phyloP scores from a whole-genome alignment of 2,113 vertebrate genomes.

The Dasyprocta punctata region DNA sequence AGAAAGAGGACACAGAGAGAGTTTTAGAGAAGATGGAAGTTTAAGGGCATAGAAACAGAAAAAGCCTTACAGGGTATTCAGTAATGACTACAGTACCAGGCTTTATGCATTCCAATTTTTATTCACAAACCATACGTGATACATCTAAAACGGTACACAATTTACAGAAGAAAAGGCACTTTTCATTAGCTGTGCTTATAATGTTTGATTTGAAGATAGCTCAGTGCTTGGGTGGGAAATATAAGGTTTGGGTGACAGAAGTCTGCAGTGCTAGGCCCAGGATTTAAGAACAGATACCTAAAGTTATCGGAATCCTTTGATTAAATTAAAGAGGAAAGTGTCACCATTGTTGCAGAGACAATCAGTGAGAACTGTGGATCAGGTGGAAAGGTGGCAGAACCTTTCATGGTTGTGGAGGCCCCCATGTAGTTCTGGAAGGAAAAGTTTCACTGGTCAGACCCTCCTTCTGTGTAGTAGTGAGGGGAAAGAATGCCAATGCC shows the following conservation, averaged over 20 bases:
- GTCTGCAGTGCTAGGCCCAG: background rate
- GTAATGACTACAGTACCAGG: background rate
- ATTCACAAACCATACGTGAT: background rate
- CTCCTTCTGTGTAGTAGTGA: background rate
- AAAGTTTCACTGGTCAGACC: background rate
- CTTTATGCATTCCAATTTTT: background rate
- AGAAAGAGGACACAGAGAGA: background rate
- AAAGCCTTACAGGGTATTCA: background rate
- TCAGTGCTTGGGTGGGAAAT: background rate
- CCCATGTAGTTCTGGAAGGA: background rate
- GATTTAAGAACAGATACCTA: background rate
- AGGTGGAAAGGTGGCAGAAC: background rate
- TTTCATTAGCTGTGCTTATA: background rate
- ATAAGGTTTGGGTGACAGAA: background rate
- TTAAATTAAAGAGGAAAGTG: background rate
- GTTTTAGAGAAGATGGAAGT: background rate
- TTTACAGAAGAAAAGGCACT: background rate
- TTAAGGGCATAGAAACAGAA: background rate
- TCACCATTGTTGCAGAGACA: background rate
- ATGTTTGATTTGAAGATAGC: background rate
- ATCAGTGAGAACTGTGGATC: background rate
- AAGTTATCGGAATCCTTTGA: background rate
- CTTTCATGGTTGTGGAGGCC: background rate
- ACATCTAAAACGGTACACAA: background rate
- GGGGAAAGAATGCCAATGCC: background rate